phyloP scores from a whole-genome alignment of 2,797 vertebrate species.

The Cyprinella venusta region DNA sequence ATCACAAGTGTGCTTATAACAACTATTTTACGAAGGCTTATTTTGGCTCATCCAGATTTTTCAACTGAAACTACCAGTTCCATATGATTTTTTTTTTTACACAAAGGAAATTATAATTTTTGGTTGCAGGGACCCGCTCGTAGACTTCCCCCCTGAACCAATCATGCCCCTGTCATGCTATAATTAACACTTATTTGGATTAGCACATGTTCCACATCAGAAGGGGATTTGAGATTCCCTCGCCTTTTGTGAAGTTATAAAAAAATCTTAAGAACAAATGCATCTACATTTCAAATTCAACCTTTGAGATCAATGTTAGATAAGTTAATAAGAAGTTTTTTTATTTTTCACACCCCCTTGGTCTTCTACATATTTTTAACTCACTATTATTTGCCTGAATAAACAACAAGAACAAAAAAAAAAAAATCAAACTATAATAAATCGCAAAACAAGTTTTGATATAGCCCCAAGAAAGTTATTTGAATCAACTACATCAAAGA shows the following conservation, averaged over 20 bases:
- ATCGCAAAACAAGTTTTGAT: constrained; percentile 1
- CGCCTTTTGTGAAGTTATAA: neutral
- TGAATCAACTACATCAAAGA: neutral
- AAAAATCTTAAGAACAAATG: neutral
- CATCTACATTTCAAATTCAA: neutral
- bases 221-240: constrained; percentile 53
- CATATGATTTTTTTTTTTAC: constrained; percentile 19
- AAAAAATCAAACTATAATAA: neutral
- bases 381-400: neutral
- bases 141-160: constrained; percentile 38
- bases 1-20: no score
- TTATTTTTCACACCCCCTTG: neutral
- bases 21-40: neutral
- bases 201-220: constrained; percentile 69
- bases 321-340: neutral
- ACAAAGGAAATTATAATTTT: neutral
- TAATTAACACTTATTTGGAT: constrained; percentile 70
- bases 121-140: neutral
- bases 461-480: neutral
- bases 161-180: constrained; percentile 70
- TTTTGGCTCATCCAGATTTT: neutral
- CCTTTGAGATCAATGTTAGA: neutral
- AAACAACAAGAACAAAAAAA: no score
- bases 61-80: neutral
- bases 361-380: neutral